phyloP scores from a whole-genome alignment of 2,113 vertebrate species.

The Amblyornis subalaris region DNA sequence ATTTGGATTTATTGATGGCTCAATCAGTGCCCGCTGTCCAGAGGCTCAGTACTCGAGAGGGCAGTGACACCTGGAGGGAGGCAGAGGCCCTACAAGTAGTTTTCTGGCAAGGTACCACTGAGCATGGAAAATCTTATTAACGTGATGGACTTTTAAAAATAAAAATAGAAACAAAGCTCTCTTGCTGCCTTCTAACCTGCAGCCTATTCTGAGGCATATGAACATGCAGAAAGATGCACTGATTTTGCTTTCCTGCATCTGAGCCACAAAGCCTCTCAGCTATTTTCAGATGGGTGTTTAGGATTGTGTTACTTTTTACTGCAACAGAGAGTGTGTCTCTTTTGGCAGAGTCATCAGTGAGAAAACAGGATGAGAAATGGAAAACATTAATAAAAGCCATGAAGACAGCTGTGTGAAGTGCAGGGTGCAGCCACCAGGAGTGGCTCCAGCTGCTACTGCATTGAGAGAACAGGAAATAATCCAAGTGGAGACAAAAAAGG shows the following conservation, averaged over 20 bases:
- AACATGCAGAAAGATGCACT: background rate
- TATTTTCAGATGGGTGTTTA: conserved; percentile 29
- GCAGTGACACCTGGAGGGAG: background rate
- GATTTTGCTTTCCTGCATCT: background rate
- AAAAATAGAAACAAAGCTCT: background rate
- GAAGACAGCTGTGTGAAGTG: conserved; percentile 50
- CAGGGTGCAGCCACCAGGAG: conserved; percentile 2
- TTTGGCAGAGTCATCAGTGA: conserved; percentile 49
- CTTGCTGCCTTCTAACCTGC: background rate
- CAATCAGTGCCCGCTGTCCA: background rate
- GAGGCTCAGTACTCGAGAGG: background rate
- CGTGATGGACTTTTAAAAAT: fast-evolving
- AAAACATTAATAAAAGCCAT: conserved; percentile 46
- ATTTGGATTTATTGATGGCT: background rate
- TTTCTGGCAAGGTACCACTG: background rate
- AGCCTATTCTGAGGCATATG: background rate
- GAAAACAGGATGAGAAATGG: conserved; percentile 49
- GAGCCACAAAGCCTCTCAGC: background rate
- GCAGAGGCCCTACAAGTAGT: background rate
- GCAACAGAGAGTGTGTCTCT: background rate
- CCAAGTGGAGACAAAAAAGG: conserved; percentile 2
- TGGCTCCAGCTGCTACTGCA: conserved; percentile 56
- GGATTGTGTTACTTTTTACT: conserved; percentile 22
- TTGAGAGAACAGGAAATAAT: conserved; percentile 48
- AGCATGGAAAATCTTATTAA: background rate